Conservation (phyloP, 1,140 invertebrate genomes). For the Lordiphosa collinella region DNA sequence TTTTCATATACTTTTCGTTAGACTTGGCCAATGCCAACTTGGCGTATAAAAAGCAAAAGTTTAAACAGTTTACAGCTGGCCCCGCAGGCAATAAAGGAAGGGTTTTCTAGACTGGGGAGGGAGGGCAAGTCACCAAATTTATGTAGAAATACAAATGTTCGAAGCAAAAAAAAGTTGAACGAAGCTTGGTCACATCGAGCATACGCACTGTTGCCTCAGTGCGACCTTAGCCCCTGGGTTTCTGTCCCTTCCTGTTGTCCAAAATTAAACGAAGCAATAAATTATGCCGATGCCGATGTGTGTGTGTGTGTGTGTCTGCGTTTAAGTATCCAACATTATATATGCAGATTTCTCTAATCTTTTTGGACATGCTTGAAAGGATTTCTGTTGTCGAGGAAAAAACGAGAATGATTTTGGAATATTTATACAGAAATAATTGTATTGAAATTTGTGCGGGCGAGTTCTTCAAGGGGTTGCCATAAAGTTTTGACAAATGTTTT, state of each 20-base stretch:
- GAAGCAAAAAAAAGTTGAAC: slow-evolving; percentile 19
- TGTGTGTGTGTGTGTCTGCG: slow-evolving; percentile 21
- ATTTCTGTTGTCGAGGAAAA: slow-evolving; percentile 1
- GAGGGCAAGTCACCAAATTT: slow-evolving; percentile 5
- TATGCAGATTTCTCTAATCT: slow-evolving; percentile 58
- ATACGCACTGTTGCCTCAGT: slow-evolving; percentile 58
- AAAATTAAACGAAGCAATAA: slow-evolving; percentile 70
- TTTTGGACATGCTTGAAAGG: slow-evolving; percentile 17
- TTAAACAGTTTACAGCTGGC: slow-evolving; percentile 58
- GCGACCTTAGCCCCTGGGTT: not conserved
- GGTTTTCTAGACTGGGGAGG: not conserved
- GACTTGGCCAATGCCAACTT: slow-evolving; percentile 7
- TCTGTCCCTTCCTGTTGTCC: slow-evolving; percentile 10
- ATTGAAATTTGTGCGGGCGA: too few species aligned
- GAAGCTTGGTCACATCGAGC: slow-evolving; percentile 45
- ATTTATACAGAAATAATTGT: not conserved
- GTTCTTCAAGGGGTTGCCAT: not conserved
- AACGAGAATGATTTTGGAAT: not conserved
- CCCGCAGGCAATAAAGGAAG: slow-evolving; percentile 10
- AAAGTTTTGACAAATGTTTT: slow-evolving; percentile 17
- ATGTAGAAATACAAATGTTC: slow-evolving; percentile 7
- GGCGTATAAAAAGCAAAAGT: slow-evolving; percentile 52
- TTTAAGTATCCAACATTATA: slow-evolving; percentile 52
- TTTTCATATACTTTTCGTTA: slow-evolving; percentile 13
- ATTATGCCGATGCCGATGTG: slow-evolving; percentile 52